Evolutionary conservation across 2,797 vertebrate species (phyloP), one percentile per base, ranked within the genome.

Genomic region (Sparus aurata): DNA sequence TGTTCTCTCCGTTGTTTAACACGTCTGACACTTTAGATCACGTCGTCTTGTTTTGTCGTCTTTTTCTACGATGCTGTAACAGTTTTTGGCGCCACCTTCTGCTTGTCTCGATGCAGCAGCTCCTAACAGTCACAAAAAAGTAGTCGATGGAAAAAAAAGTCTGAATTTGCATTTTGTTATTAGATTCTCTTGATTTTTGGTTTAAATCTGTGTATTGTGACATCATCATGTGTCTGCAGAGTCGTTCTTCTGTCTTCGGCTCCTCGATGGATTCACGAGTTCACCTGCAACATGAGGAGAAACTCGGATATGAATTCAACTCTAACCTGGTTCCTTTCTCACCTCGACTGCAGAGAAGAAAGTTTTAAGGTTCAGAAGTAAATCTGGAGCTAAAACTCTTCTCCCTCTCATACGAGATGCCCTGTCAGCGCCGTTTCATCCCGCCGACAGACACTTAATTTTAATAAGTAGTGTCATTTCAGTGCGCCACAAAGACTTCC

Each of bases 391-490:
- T 55, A 2, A 13, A 50, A 1, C 25, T 4, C 25, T 34, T 65
- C 22, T 22, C 1, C 60, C 18, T 22, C 0, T 22, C 0, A 1
- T 10, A 1, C 8, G 47, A 61, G 54, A 43, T 0, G 16, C 3
- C n/a, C 23, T 53, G 58, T 64, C 50, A 53, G 12, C 10, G 5
- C 4, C 11, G 61, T 67, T 22, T 49, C 41, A 23, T 72, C 27
- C 3, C 16, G 5, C 18, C 1, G 1, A 46, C 54, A 17, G 3
- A 49, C 52, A 13, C 2, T 57, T 66, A 0, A 54, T 34, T 57
- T 52, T 22, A 75, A 79, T 58, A 43, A 49, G 23, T n/a, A 27
- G 4, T n/a, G 25, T 77, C 34, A 38, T 59, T 50, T 38, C 34
- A 27, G 41, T 12, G 38, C 54, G 16, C 57, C 18, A 57, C 69